Conservation (phyloP, 2,888 invertebrate species). For the Oscheius sp. region DNA sequence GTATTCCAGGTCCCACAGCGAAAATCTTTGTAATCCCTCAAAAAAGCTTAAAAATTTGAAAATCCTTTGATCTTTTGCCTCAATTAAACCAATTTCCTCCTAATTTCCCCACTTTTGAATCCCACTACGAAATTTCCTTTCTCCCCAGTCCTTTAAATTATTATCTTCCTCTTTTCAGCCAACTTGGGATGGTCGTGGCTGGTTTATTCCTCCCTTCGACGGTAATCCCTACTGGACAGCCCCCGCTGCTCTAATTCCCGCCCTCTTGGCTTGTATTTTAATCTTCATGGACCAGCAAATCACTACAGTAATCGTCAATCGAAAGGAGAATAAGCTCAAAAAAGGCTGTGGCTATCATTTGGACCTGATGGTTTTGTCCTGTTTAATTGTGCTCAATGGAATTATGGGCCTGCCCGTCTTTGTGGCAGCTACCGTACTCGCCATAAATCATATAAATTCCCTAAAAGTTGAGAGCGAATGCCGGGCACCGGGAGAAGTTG, state of each 20-base stretch:
- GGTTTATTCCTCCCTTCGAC: slow-evolving; percentile 71
- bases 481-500: slow-evolving; percentile 95
- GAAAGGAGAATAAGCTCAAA: slow-evolving; percentile 96
- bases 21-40: no score
- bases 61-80: no score
- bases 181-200: slow-evolving; percentile 71
- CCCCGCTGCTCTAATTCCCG: slow-evolving; percentile 87
- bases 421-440: slow-evolving; percentile 93
- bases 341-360: slow-evolving; percentile 94
- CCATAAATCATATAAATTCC: slow-evolving; percentile 96
- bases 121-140: neutral
- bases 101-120: neutral
- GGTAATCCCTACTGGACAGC: slow-evolving; percentile 87
- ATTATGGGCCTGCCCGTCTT: slow-evolving; percentile 87
- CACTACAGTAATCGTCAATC: slow-evolving; percentile 96
- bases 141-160: neutral
- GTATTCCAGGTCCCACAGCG: no score
- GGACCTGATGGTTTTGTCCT: slow-evolving; percentile 88
- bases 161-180: slow-evolving; percentile 60
- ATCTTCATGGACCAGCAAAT: slow-evolving; percentile 99
- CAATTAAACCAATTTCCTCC: no score
- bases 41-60: no score
- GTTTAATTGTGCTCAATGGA: slow-evolving; percentile 89
- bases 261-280: slow-evolving; percentile 91
- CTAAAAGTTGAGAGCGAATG: slow-evolving; percentile 89